These are phyloP conservation scores for Balanococcus diminutus DNA, from an alignment of 2,888 invertebrate species.

Conservation along the genomic window DNA sequence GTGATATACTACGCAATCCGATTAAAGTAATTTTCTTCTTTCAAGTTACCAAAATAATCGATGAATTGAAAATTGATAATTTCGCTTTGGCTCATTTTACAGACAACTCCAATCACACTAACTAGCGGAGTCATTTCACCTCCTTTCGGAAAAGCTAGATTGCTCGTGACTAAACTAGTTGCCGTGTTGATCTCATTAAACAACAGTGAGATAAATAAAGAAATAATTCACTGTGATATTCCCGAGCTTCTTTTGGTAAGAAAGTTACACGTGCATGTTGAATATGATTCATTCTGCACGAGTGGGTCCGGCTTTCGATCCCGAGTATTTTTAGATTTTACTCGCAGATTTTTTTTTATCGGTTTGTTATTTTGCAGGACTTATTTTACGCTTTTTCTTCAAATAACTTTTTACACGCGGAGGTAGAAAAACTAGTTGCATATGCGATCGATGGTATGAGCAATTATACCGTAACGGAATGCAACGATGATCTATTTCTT, in stretches of 20 bases:
- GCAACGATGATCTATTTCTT: slow-evolving; percentile 61
- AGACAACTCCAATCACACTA: slow-evolving; percentile 45
- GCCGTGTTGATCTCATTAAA: slow-evolving; percentile 51
- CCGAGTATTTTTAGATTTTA: not conserved
- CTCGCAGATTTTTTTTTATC: too few relatives aligned
- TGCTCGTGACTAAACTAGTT: slow-evolving; percentile 80
- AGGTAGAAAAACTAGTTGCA: slow-evolving; percentile 70
- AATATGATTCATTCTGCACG: not conserved
- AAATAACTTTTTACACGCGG: slow-evolving; percentile 95
- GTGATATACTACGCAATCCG: slow-evolving; percentile 42
- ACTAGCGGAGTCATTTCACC: slow-evolving; percentile 66
- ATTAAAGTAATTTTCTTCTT: slow-evolving; percentile 32
- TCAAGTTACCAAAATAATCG: not conserved
- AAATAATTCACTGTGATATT: slow-evolving; percentile 54
- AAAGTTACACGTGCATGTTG: not conserved
- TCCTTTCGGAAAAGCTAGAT: slow-evolving; percentile 79
- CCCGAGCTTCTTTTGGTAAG: slow-evolving; percentile 53
- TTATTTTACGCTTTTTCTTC: slow-evolving; percentile 87
- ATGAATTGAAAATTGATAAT: not conserved
- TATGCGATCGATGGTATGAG: slow-evolving; percentile 59
- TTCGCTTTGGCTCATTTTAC: not conserved
- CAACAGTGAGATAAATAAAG: slow-evolving; percentile 46
- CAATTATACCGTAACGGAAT: slow-evolving; percentile 59
- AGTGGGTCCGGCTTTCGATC: not conserved
- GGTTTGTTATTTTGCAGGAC: slow-evolving; percentile 72